A percentile compares a stretch with the other conserved stretches of the same genome.
These are phyloP conservation scores for Maccullochella peelii DNA, from an alignment of 2,113 vertebrate species.

Conservation along the genomic window DNA sequence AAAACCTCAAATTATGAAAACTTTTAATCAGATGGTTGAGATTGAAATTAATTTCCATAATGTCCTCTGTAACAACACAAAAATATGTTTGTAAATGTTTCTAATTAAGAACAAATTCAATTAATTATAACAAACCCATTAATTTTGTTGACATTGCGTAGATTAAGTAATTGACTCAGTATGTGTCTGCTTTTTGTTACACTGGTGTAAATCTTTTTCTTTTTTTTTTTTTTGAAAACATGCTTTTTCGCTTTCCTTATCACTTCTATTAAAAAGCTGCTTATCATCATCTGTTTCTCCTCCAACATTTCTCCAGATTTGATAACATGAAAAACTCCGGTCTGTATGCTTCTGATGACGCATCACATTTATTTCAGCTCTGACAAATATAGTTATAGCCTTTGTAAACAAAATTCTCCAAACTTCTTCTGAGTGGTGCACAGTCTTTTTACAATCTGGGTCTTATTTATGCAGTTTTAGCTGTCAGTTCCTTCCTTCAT, in stretches of 20 bases:
- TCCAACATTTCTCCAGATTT: slow-evolving; percentile 11
- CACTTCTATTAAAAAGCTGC: not conserved
- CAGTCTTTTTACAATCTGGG: not conserved
- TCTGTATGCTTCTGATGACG: not conserved
- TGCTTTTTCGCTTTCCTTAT: slow-evolving; percentile 22
- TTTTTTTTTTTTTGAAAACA: slow-evolving; percentile 16
- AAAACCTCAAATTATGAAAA: slow-evolving; percentile 4
- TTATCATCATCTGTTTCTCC: not conserved
- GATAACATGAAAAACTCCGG: not conserved
- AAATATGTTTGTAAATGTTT: not conserved
- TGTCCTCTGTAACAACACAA: not conserved
- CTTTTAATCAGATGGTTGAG: not conserved
- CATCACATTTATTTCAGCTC: not conserved
- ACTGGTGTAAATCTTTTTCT: slow-evolving; percentile 19
- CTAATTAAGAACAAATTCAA: slow-evolving; percentile 18
- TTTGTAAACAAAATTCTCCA: not conserved
- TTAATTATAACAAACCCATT: slow-evolving; percentile 33
- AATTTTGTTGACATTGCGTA: not conserved
- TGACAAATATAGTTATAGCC: not conserved
- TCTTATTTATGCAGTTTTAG: not conserved
- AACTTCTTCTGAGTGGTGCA: not conserved
- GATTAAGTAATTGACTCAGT: slow-evolving; percentile 8
- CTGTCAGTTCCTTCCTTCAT: not conserved
- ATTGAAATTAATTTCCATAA: not conserved
- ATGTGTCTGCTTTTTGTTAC: slow-evolving; percentile 6